phyloP scores from a whole-genome alignment of 1,140 invertebrate species.

The Asobara japonica region DNA sequence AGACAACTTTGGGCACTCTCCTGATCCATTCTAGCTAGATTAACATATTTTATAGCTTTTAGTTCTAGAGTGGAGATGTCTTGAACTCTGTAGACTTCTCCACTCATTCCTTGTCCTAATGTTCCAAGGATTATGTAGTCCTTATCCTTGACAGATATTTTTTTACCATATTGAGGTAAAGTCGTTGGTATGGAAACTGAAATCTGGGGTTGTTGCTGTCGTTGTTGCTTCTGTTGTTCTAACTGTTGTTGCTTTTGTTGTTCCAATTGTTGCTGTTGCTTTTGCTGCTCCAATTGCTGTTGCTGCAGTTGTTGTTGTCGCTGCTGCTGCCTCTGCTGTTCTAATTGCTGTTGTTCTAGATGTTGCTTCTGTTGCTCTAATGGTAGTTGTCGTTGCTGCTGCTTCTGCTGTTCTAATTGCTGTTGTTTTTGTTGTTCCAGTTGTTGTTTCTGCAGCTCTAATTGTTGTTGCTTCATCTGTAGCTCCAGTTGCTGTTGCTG shows the following conservation, averaged over 20 bases:
- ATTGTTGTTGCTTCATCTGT: too few species aligned
- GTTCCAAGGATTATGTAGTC: conserved; percentile 56
- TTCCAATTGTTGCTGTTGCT: background rate
- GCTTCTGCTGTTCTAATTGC: background rate
- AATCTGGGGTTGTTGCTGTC: conserved; percentile 17
- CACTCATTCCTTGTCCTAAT: conserved; percentile 72
- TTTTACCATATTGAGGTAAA: conserved; percentile 36
- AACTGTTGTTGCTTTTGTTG: background rate
- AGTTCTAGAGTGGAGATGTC: conserved; percentile 61
- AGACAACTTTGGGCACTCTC: conserved; percentile 81
- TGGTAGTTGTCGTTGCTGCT: background rate
- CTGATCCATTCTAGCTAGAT: conserved; percentile 70
- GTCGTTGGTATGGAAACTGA: conserved; percentile 40
- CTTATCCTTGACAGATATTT: conserved; percentile 49
- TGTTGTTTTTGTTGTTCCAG: background rate
- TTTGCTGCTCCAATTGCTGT: background rate
- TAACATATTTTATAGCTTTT: conserved; percentile 71
- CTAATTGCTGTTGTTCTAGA: background rate
- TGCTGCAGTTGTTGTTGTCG: background rate
- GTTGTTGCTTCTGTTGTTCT: background rate
- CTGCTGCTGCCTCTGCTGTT: background rate
- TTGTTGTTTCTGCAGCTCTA: background rate
- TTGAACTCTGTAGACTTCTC: conserved; percentile 69
- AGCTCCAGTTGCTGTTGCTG: too few species aligned
- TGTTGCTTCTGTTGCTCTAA: background rate